Conservation (phyloP, 2,888 invertebrate genomes). For the Scelioninae gen. 2 region DNA sequence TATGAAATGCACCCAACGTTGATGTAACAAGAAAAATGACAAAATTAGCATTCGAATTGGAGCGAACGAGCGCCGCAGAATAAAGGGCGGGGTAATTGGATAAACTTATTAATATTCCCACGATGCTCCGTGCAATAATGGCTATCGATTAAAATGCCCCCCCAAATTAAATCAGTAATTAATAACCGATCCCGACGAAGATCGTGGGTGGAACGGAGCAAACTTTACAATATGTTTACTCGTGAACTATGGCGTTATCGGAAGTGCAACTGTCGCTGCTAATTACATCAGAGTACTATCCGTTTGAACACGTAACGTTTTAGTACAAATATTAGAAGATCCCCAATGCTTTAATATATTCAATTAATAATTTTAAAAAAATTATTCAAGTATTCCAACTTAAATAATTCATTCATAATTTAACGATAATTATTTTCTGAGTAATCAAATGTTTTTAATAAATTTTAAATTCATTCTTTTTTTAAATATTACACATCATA, state of each 20-base stretch:
- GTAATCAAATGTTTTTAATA: no score
- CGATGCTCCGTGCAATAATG: slow-evolving; percentile 10
- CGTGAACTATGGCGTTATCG: background rate
- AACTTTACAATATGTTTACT: slow-evolving; percentile 21
- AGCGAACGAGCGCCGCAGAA: slow-evolving; percentile 9
- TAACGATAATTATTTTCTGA: background rate
- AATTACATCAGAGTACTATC: slow-evolving; percentile 33
- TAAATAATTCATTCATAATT: background rate
- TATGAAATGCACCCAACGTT: slow-evolving; percentile 15
- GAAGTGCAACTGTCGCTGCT: slow-evolving; percentile 13
- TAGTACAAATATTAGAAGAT: background rate
- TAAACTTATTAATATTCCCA: slow-evolving; percentile 35
- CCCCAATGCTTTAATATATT: no score
- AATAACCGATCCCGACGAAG: slow-evolving; percentile 16
- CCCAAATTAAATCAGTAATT: slow-evolving; percentile 32
- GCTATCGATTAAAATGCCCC: slow-evolving; percentile 38
- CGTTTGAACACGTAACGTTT: background rate
- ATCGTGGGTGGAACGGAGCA: background rate
- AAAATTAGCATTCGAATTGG: slow-evolving; percentile 36
- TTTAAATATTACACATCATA: no score
- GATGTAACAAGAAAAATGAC: slow-evolving; percentile 29
- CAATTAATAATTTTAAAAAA: background rate
- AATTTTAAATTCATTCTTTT: no score
- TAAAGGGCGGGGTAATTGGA: slow-evolving; percentile 25
- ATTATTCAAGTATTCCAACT: background rate